Evolutionary conservation across 2,113 vertebrate species (phyloP), one percentile per base, ranked within the genome.

Genomic region (Micronycteris hirsuta): DNA sequence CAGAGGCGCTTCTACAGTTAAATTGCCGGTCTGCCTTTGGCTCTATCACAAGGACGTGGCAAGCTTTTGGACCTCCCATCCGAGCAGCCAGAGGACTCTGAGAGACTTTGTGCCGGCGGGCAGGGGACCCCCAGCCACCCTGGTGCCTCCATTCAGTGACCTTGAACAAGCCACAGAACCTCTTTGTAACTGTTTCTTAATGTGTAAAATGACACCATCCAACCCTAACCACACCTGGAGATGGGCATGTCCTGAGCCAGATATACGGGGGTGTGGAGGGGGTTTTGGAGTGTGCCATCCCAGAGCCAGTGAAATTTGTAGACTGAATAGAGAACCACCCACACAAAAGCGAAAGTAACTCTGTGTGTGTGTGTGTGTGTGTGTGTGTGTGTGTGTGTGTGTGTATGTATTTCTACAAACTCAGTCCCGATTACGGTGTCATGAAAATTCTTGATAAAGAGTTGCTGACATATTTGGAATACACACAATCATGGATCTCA

Each of bases 211-310:
- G 67, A 83, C 19, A 24, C 8, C 1, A 22, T 56, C 15, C 19
- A 20, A 65, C 38, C 33, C 31, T n/a, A 4, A 43, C 1, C 2
- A 71, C 45, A 16, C 28, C 41, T 56, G 10, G 52, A 33, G 36
- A 16, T 20, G 0, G 4, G 38, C 90, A 16, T 31, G 65, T 4
- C 12, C 4, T 12, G 22, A n/a, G 58, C 33, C 24, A 20, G 0
- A 3, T 2, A 7, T 10, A 0, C 33, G 0, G 28, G 0, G 0
- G 36, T 5, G 0, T 20, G 11, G 19, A 26, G n/a, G 26, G 28
- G 26, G 15, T 61, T 20, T 58, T 33, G 47, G 16, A 9, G 7
- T 16, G 1, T 36, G 2, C 31, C 3, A 3, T 80, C 43, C 80
- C 43, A 38, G 76, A 13, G 47, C 38, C 15, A 17, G 2, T 2